A percentile compares a stretch with the other conserved stretches of the same genome.
Conservation (phyloP, 1,140 invertebrate species). For the Ephestia elutella region DNA sequence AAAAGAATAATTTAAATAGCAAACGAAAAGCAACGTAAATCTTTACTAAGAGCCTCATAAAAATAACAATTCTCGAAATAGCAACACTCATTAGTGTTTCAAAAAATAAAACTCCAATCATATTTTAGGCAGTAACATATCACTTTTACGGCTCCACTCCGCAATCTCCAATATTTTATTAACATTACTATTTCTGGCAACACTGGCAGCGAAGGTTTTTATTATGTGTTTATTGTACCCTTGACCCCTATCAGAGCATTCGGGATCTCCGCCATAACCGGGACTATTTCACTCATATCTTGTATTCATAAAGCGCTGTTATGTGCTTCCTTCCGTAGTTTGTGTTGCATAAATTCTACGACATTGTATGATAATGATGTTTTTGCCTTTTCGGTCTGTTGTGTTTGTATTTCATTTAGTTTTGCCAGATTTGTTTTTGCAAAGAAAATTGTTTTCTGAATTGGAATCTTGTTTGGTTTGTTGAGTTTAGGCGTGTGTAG, state of each 20-base stretch:
- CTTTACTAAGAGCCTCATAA: no score
- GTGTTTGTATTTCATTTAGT: not conserved
- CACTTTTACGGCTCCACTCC: not conserved
- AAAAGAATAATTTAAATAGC: no score
- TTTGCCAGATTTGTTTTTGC: not conserved
- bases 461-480: no score
- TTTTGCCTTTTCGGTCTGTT: not conserved
- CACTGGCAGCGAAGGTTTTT: not conserved
- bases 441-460: no score
- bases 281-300: slow-evolving; percentile 1
- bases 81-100: not conserved
- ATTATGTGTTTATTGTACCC: slow-evolving; percentile 2
- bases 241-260: not conserved
- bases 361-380: not conserved
- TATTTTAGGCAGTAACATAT: not conserved
- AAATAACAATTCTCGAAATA: not conserved
- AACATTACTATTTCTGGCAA: slow-evolving; percentile 2
- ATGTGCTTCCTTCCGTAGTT: not conserved
- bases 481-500: not conserved
- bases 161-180: not conserved
- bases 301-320: slow-evolving; percentile 1
- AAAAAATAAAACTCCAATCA: not conserved
- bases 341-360: not conserved
- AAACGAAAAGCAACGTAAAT: no score
- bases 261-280: not conserved